Evolutionary conservation across 2,113 vertebrate genomes (phyloP), one percentile per base, ranked within the genome.

Genomic region (Pygoscelis adeliae): DNA sequence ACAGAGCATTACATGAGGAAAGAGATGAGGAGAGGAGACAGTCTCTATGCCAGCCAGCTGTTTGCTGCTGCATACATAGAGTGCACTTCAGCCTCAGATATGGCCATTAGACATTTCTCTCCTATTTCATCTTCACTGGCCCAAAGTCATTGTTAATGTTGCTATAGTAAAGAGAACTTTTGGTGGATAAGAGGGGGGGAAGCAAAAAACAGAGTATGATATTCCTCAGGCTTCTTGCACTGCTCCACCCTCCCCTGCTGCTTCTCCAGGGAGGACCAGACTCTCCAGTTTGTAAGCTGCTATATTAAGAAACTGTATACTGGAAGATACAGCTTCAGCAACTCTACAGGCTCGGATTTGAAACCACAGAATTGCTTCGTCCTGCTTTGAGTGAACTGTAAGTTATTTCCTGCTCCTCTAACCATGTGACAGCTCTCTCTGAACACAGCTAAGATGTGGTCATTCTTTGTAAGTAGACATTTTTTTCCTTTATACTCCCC

Each of bases 401-500:
- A 96, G 95, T 96, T 96, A 95, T 97, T 96, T 97, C 87, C 94
- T 97, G 86, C 47, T 96, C 73, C 16, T 91, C 32, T 90, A 58
- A 18, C 87, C 89, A 78, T 77, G 90, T 97, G 92, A 96, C 72
- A 71, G 53, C 32, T 82, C 13, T 36, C 49, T 77, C 55, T 77
- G 49, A 88, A 92, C 77, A 7, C 56, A 79, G 87, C 95, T 96
- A 94, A 97, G 91, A 94, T 97, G 95, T 91, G 94, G 93, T 96
- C 91, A 91, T 92, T 94, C 93, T 96, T 91, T 91, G 30, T 87
- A 73, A 95, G 93, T 20, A 87, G 86, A 49, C 81, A 26, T 85
- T 93, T 97, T 95, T 94, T 92, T 72, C 79, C 73, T 84, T 93
- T 79, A 84, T 79, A 84, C 87, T 96, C 83, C 70, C 58, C 78